phyloP scores from a whole-genome alignment of 2,888 invertebrate species.

The Dexiosoma caninum region DNA sequence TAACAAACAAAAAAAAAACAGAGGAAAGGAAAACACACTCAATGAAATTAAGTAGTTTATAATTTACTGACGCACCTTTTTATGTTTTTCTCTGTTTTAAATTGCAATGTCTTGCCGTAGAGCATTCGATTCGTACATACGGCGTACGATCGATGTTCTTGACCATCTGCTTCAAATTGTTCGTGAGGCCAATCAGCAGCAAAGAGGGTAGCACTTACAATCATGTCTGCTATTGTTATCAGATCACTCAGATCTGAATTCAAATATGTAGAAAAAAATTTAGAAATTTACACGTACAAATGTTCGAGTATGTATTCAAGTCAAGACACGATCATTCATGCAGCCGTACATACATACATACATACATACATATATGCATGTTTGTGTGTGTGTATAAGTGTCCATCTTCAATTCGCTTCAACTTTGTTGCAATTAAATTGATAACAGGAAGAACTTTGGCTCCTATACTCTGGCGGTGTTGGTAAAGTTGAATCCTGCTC shows the following conservation, averaged over 20 bases:
- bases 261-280: not conserved
- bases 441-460: no score
- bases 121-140: not conserved
- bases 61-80: slow-evolving; percentile 52
- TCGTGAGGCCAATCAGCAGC: not conserved
- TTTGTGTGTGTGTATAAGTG: no score
- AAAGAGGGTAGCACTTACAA: not conserved
- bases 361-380: no score
- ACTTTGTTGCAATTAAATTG: no score
- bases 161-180: slow-evolving; percentile 14
- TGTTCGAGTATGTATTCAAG: not conserved
- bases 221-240: not conserved
- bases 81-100: slow-evolving; percentile 3
- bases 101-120: not conserved
- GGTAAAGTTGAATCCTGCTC: no score
- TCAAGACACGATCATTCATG: no score
- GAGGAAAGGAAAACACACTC: slow-evolving; percentile 27
- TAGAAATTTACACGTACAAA: slow-evolving; percentile 28
- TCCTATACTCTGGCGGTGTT: no score
- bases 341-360: no score
- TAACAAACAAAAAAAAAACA: slow-evolving; percentile 3
- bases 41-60: slow-evolving; percentile 39
- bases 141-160: no score
- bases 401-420: no score
- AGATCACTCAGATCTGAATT: not conserved